A percentile compares a stretch with the other conserved stretches of the same genome.
phyloP scores from a whole-genome alignment of 2,888 invertebrate species.

The Parascotia fuliginaria region DNA sequence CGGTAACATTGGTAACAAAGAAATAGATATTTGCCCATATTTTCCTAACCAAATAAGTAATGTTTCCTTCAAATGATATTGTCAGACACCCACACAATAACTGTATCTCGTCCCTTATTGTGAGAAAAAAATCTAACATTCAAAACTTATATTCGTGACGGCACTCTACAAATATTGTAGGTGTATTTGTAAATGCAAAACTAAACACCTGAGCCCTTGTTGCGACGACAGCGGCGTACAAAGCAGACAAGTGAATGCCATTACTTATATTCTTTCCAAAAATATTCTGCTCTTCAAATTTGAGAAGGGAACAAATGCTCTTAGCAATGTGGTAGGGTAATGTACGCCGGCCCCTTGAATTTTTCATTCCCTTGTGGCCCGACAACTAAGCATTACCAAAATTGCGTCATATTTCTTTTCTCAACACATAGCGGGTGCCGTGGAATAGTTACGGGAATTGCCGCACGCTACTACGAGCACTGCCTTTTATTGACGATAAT shows the following conservation, averaged over 20 bases:
- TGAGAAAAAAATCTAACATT: slow-evolving; percentile 12
- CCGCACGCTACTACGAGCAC: slow-evolving; percentile 57
- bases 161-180: slow-evolving; percentile 11
- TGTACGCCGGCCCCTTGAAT: slow-evolving; percentile 82
- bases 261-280: slow-evolving; percentile 58
- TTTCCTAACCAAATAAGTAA: slow-evolving; percentile 12
- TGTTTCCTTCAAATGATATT: slow-evolving; percentile 8
- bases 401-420: slow-evolving; percentile 85
- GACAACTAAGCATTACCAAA: slow-evolving; percentile 85
- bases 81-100: slow-evolving; percentile 14
- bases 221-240: slow-evolving; percentile 35
- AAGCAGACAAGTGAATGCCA: slow-evolving; percentile 48
- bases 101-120: slow-evolving; percentile 8
- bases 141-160: slow-evolving; percentile 9
- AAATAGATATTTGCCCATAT: slow-evolving; percentile 3
- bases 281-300: slow-evolving; percentile 71
- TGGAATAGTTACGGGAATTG: slow-evolving; percentile 78
- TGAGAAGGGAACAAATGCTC: slow-evolving; percentile 74
- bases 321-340: slow-evolving; percentile 78
- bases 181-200: slow-evolving; percentile 34
- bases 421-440: slow-evolving; percentile 63
- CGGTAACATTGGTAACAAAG: not conserved
- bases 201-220: slow-evolving; percentile 47
- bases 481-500: slow-evolving; percentile 51
- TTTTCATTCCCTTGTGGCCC: slow-evolving; percentile 84